phyloP scores from a whole-genome alignment of 2,113 vertebrate genomes.

The Hippolais icterina region DNA sequence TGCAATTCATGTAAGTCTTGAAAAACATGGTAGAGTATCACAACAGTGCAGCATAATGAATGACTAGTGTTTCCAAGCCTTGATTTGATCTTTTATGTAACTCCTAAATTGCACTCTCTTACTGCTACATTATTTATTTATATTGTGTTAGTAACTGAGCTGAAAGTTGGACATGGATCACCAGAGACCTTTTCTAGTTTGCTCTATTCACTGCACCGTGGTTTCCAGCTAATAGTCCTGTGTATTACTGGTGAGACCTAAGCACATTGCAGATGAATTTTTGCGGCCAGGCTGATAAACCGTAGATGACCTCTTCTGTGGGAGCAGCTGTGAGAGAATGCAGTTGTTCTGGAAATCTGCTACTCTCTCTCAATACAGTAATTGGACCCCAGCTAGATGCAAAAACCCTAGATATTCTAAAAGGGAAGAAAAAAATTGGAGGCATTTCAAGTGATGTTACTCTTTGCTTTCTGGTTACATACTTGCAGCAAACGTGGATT shows the following conservation, averaged over 20 bases:
- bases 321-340: neutral
- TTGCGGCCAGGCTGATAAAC: neutral
- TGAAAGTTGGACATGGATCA: neutral
- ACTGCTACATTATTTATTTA: neutral
- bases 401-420: neutral
- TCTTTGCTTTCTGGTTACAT: neutral
- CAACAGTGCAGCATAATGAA: neutral
- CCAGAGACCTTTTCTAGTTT: neutral
- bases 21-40: neutral
- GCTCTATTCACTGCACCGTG: fast-evolving
- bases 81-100: neutral
- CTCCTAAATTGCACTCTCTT: neutral
- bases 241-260: neutral
- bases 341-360: neutral
- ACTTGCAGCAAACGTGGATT: neutral
- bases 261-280: neutral
- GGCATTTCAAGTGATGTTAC: fast-evolving
- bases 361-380: neutral
- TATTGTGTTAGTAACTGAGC: neutral
- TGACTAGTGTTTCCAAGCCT: neutral
- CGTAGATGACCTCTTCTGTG: neutral
- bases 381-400: neutral
- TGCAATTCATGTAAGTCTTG: neutral
- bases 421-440: neutral
- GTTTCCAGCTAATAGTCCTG: neutral